A percentile compares a stretch with the other conserved stretches of the same genome.
These are phyloP conservation scores for Hoplostethus mediterraneus DNA, from an alignment of 2,797 vertebrate species.

Conservation along the genomic window DNA sequence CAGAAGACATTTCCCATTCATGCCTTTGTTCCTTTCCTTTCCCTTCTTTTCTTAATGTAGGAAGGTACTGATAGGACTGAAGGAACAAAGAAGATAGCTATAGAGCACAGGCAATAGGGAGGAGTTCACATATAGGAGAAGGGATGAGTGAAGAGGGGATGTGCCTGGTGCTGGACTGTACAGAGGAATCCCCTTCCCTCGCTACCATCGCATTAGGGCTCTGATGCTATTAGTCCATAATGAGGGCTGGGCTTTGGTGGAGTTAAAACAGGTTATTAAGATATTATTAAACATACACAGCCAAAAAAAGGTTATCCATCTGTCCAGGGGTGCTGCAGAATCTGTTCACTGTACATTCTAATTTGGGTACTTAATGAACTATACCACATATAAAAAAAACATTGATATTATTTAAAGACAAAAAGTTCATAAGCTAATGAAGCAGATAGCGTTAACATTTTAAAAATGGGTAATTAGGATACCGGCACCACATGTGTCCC, in stretches of 20 bases:
- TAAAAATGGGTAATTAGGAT: too few relatives aligned
- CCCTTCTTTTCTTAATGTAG: background rate
- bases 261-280: background rate
- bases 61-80: conserved; percentile 13
- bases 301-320: background rate
- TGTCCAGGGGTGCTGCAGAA: too few relatives aligned
- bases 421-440: too few relatives aligned
- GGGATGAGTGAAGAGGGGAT: conserved; percentile 26
- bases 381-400: too few relatives aligned
- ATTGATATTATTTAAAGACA: too few relatives aligned
- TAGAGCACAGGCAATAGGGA: conserved; percentile 29
- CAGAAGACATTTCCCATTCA: background rate
- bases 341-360: too few relatives aligned
- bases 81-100: conserved; percentile 31
- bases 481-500: too few relatives aligned
- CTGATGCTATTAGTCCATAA: conserved; percentile 41
- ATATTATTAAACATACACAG: background rate
- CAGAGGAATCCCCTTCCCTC: conserved; percentile 22
- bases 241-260: conserved; percentile 7
- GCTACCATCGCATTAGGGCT: conserved; percentile 7
- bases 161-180: conserved; percentile 15
- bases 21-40: background rate
- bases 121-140: conserved; percentile 39
- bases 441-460: too few relatives aligned
- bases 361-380: too few relatives aligned